A percentile compares a stretch with the other conserved stretches of the same genome.
Evolutionary conservation across 2,113 vertebrate species (phyloP).

Genomic region (Crotalus viridis): DNA sequence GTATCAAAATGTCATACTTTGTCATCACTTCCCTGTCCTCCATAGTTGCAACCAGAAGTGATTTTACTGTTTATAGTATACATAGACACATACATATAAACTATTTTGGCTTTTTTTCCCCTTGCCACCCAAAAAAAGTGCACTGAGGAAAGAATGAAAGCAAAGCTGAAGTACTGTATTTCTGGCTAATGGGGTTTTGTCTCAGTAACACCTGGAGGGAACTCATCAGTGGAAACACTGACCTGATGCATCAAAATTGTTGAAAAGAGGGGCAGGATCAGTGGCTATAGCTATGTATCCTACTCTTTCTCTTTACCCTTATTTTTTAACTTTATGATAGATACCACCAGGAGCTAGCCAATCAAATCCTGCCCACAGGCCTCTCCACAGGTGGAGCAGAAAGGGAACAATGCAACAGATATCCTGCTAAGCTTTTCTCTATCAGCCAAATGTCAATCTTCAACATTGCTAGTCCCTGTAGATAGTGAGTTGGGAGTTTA

Average conservation of each 20-base stretch:
- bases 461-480: not conserved
- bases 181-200: not conserved
- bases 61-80: not conserved
- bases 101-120: not conserved
- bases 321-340: not conserved
- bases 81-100: not conserved
- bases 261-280: not conserved
- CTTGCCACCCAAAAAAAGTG: not conserved
- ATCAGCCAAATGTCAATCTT: not conserved
- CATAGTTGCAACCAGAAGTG: not conserved
- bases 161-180: not conserved
- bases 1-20: not conserved
- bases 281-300: not conserved
- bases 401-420: not conserved
- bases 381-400: not conserved
- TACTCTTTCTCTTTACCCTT: not conserved
- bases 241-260: not conserved
- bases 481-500: not conserved
- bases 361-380: not conserved
- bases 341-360: not conserved
- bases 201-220: not conserved
- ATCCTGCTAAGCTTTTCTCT: not conserved
- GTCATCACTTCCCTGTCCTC: not conserved
- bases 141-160: not conserved
- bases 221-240: not conserved